A percentile compares a stretch with the other conserved stretches of the same genome.
Conservation (phyloP, 1,140 invertebrate genomes). For the Micrasema minimum region DNA sequence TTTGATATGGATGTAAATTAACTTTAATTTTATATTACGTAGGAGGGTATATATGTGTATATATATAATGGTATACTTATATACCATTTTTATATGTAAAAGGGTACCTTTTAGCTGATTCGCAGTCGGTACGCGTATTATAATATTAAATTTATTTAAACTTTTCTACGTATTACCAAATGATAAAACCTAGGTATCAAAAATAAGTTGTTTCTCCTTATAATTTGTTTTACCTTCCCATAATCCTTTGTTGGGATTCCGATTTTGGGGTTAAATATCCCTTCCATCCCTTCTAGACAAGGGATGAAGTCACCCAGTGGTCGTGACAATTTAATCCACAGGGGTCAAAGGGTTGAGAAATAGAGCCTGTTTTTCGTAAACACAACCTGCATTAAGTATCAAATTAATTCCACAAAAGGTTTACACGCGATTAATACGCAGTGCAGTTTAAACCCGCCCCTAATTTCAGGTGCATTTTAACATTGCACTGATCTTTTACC, state of each 20-base stretch:
- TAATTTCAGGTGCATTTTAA: background rate
- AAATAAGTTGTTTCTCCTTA: too few relatives aligned
- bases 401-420: constrained; percentile 14
- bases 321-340: constrained; percentile 15
- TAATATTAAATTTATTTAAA: too few relatives aligned
- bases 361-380: background rate
- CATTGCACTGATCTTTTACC: background rate
- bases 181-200: too few relatives aligned
- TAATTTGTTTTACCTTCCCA: too few relatives aligned
- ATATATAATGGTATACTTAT: too few relatives aligned
- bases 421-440: constrained; percentile 6
- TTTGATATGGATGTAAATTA: too few relatives aligned
- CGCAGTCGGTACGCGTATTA: too few relatives aligned
- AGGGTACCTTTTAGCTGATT: too few relatives aligned
- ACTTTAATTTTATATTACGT: too few relatives aligned
- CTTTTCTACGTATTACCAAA: too few relatives aligned
- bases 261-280: background rate
- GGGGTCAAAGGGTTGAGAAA: constrained; percentile 5
- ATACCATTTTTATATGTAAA: too few relatives aligned
- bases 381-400: background rate
- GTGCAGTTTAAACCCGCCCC: background rate
- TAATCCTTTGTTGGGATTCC: constrained; percentile 1
- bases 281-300: constrained; percentile 13
- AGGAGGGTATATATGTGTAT: too few relatives aligned
- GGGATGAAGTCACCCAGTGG: background rate